These are phyloP conservation scores for Leucoma salicis DNA, from an alignment of 2,888 invertebrate genomes.

Conservation along the genomic window DNA sequence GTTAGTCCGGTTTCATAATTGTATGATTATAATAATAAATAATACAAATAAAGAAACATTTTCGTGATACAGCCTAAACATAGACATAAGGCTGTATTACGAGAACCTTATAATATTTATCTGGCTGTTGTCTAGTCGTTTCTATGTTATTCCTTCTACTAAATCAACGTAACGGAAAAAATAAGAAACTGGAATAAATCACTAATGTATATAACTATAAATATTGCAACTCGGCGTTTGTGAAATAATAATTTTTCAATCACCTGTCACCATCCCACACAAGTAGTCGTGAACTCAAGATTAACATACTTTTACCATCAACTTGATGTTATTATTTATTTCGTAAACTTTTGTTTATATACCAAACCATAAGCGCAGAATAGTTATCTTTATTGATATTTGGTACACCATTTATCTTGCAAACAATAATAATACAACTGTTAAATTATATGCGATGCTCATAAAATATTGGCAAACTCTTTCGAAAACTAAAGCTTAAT, in stretches of 20 bases:
- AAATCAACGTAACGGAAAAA: too few species aligned
- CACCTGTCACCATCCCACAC: not conserved
- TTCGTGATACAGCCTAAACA: too few species aligned
- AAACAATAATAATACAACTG: conserved; percentile 15
- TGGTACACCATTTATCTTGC: conserved; percentile 14
- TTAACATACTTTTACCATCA: conserved; percentile 21
- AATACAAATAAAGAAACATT: too few species aligned
- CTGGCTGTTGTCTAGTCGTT: too few species aligned
- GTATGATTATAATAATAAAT: too few species aligned
- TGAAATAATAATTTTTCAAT: not conserved
- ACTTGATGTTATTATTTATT: conserved; percentile 22
- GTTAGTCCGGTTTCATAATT: too few species aligned
- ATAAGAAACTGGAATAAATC: not conserved
- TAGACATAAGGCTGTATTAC: too few species aligned
- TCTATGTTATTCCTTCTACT: too few species aligned
- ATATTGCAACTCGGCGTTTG: not conserved
- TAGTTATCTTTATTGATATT: not conserved
- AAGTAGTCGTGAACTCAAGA: conserved; percentile 8
- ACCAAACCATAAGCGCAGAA: conserved; percentile 11
- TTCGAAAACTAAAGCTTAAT: conserved; percentile 26
- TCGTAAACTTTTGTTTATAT: conserved; percentile 12
- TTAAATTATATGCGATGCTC: not conserved
- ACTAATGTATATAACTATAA: not conserved
- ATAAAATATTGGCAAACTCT: not conserved
- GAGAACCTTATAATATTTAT: too few species aligned